Evolutionary conservation across 2,797 vertebrate species (phyloP).

Genomic region (Lacerta bilineata): DNA sequence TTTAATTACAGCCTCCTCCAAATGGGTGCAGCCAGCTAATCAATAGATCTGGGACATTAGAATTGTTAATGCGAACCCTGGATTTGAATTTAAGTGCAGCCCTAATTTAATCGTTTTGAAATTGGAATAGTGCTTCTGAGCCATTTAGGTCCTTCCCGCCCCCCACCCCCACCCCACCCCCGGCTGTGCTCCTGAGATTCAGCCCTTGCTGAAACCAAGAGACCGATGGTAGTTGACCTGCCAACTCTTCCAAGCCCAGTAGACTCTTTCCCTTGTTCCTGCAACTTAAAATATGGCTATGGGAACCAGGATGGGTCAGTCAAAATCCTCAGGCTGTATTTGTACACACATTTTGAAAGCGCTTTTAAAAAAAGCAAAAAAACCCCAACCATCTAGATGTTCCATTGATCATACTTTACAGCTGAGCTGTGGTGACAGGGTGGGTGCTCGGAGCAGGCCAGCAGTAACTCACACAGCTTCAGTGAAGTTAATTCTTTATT

Average conservation of each 20-base stretch:
- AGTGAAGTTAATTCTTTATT: too few species aligned
- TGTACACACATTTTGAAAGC: too few species aligned
- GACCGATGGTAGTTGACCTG: too few species aligned
- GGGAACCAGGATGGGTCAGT: neutral
- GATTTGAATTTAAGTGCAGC: slow-evolving; percentile 76
- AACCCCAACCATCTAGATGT: too few species aligned
- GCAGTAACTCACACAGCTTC: too few species aligned
- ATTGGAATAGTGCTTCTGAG: slow-evolving; percentile 47
- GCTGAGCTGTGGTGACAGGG: too few species aligned
- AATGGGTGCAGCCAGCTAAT: slow-evolving; percentile 71
- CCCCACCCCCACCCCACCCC: neutral
- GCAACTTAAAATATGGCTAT: neutral
- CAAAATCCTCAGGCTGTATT: too few species aligned
- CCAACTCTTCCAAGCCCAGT: neutral
- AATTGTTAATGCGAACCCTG: slow-evolving; percentile 73
- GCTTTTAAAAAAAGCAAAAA: too few species aligned
- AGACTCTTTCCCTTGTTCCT: neutral
- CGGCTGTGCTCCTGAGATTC: neutral
- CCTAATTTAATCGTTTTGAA: slow-evolving; percentile 70
- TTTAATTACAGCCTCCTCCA: slow-evolving; percentile 72
- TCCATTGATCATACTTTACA: too few species aligned
- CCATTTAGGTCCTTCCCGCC: slow-evolving; percentile 22
- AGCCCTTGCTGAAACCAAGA: neutral
- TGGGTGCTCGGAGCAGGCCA: too few species aligned
- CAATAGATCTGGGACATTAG: slow-evolving; percentile 73